A percentile compares a stretch with the other conserved stretches of the same genome.
These are phyloP conservation scores for Trypoxylon attenuatum DNA, from an alignment of 2,888 invertebrate species.

Conservation along the genomic window DNA sequence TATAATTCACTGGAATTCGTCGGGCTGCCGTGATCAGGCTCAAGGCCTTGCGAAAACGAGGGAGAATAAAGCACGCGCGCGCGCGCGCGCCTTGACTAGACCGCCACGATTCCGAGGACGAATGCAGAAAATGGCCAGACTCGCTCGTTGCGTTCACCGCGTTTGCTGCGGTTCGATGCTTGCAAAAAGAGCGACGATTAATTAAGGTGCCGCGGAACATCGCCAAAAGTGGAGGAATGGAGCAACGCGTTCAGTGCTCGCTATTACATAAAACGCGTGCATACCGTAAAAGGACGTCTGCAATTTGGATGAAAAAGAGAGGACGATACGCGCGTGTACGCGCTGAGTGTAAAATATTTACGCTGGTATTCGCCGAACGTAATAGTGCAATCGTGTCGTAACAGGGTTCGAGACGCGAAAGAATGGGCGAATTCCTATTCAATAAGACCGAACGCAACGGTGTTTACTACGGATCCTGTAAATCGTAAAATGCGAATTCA, in stretches of 20 bases:
- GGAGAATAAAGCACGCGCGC: too few relatives aligned
- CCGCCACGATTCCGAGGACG: too few relatives aligned
- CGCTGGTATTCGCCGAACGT: too few relatives aligned
- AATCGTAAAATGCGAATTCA: not conserved
- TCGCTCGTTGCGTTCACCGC: too few relatives aligned
- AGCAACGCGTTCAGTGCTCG: constrained; percentile 35
- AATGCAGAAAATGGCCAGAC: too few relatives aligned
- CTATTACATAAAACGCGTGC: constrained; percentile 45
- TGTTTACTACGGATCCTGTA: not conserved
- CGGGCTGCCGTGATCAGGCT: not conserved
- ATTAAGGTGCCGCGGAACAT: constrained; percentile 35
- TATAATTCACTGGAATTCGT: not conserved
- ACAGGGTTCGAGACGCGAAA: not conserved
- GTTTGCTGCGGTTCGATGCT: not conserved
- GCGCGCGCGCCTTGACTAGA: too few relatives aligned
- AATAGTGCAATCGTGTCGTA: not conserved
- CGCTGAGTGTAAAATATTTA: too few relatives aligned
- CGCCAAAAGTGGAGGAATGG: constrained; percentile 48
- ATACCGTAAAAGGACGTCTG: constrained; percentile 57
- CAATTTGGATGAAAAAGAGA: constrained; percentile 49
- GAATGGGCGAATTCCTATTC: not conserved
- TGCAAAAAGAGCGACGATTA: constrained; percentile 45
- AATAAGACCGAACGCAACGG: not conserved
- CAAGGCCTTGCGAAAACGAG: too few relatives aligned
- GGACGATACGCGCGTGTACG: not conserved